phyloP scores from a whole-genome alignment of 2,888 invertebrate genomes.

The Dryadula phaetusa region DNA sequence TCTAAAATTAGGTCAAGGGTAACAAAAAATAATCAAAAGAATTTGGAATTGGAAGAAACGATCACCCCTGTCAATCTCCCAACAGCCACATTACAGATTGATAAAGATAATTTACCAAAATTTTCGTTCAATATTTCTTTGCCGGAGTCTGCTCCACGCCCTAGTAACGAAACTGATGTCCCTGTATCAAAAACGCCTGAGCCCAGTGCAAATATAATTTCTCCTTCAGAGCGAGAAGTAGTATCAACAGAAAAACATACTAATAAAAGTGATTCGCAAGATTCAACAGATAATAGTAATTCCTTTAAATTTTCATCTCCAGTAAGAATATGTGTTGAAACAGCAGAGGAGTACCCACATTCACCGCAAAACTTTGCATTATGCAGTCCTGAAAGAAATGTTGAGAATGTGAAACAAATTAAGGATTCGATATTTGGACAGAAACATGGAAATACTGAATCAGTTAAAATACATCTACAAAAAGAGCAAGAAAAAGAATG shows the following conservation, averaged over 20 bases:
- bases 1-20: conserved; percentile 64
- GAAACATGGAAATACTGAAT: background rate
- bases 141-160: conserved; percentile 15
- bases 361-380: conserved; percentile 57
- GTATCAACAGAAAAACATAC: background rate
- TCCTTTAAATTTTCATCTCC: conserved; percentile 64
- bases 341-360: conserved; percentile 39
- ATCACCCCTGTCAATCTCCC: conserved; percentile 59
- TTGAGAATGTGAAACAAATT: conserved; percentile 7
- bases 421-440: background rate
- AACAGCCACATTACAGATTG: conserved; percentile 61
- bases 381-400: conserved; percentile 56
- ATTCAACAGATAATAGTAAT: background rate
- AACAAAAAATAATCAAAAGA: conserved; percentile 56
- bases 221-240: background rate
- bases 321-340: conserved; percentile 55
- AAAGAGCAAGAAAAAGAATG: conserved; percentile 47
- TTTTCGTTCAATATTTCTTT: conserved; percentile 55
- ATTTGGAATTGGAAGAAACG: conserved; percentile 46
- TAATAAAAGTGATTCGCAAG: background rate
- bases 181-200: background rate
- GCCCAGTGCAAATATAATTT: background rate
- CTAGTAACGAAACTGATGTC: background rate
- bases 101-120: conserved; percentile 65
- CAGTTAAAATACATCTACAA: conserved; percentile 44